Conservation (phyloP, 2,797 vertebrate genomes). For the Myotis myotis region DNA sequence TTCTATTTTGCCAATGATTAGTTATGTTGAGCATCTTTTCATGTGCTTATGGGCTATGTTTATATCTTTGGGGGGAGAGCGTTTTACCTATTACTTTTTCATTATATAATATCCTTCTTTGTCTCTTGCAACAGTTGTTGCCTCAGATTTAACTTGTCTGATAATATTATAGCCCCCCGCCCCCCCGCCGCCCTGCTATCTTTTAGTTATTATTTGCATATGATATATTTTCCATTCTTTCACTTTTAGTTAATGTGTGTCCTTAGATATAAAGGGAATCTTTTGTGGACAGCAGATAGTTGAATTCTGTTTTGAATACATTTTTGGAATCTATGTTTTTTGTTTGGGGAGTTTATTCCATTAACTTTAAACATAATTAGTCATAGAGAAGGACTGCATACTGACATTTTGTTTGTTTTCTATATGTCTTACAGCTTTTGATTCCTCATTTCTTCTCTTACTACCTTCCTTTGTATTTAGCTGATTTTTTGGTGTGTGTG, state of each 20-base stretch:
- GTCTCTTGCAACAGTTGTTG: not conserved
- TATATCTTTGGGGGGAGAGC: not conserved
- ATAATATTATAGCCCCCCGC: not conserved
- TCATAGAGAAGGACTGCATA: not conserved
- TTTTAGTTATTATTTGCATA: not conserved
- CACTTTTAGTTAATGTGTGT: not conserved
- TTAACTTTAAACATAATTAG: not conserved
- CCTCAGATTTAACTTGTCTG: not conserved
- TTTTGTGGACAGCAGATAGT: not conserved
- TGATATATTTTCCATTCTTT: not conserved
- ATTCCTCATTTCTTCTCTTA: not conserved
- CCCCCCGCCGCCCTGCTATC: rapidly evolving
- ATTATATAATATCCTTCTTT: not conserved
- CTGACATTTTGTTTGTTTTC: not conserved
- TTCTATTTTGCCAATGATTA: not conserved
- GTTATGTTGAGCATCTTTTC: not conserved
- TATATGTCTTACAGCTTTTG: not conserved
- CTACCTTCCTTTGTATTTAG: not conserved
- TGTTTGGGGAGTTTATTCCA: not conserved
- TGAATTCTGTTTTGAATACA: not conserved
- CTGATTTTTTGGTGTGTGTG: not conserved
- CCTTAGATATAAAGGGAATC: not conserved
- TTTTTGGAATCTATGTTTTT: not conserved
- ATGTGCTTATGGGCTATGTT: not conserved
- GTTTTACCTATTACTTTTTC: not conserved